Percentiles rank a stretch among this genome's conserved stretches.
phyloP scores from a whole-genome alignment of 2,113 vertebrate genomes.

The Uropsilus gracilis region DNA sequence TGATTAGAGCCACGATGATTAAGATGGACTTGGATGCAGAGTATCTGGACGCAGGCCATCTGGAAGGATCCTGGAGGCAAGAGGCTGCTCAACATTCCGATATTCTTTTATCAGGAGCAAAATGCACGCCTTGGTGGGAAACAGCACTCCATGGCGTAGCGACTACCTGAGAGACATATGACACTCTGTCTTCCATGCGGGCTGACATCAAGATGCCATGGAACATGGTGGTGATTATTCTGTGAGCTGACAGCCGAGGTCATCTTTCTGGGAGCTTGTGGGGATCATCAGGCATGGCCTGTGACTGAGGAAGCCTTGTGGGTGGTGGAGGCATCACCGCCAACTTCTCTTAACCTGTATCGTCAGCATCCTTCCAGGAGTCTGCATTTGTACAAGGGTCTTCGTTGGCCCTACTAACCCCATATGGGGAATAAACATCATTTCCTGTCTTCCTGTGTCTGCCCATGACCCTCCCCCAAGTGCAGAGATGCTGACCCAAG shows the following conservation, averaged over 20 bases:
- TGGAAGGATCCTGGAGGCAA: background rate
- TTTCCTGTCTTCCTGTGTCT: background rate
- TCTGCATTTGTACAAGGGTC: background rate
- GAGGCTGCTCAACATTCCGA: background rate
- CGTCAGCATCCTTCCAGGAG: background rate
- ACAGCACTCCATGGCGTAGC: background rate
- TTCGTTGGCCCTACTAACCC: no score
- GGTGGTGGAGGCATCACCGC: background rate
- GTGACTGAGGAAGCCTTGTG: background rate
- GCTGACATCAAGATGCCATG: background rate
- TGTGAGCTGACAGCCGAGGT: background rate
- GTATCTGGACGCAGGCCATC: background rate
- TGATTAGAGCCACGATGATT: background rate
- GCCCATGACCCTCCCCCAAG: background rate
- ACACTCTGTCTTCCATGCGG: background rate
- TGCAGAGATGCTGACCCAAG: background rate
- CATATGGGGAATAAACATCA: accelerated
- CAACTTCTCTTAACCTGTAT: background rate
- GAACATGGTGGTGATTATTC: background rate
- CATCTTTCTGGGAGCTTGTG: background rate
- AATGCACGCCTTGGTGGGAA: background rate
- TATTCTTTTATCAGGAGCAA: background rate
- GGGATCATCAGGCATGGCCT: background rate
- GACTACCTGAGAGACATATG: background rate
- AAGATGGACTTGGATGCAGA: background rate